Evolutionary conservation across 2,888 invertebrate species (phyloP).

Genomic region (Nomada fabriciana): DNA sequence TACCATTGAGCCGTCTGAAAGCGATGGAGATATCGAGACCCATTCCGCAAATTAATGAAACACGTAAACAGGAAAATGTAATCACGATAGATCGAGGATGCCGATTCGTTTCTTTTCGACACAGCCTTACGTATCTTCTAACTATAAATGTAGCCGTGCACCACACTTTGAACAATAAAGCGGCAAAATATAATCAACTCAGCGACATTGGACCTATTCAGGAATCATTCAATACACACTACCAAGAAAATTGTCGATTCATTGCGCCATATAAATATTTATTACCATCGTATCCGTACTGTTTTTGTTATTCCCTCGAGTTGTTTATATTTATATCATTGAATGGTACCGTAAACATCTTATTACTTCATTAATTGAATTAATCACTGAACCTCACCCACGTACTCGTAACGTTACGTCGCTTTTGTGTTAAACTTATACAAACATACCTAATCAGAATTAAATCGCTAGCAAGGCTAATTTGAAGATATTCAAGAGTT

Average conservation of each 20-base stretch:
- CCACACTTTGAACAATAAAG: neutral
- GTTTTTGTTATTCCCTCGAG: slow-evolving; percentile 61
- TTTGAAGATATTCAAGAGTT: too few species aligned
- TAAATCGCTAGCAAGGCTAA: too few species aligned
- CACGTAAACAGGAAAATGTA: slow-evolving; percentile 17
- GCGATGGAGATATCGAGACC: slow-evolving; percentile 66
- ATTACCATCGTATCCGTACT: slow-evolving; percentile 40
- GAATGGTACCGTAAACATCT: too few species aligned
- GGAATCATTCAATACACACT: slow-evolving; percentile 9
- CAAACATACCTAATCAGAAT: too few species aligned
- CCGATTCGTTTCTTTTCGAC: neutral
- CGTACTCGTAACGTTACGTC: too few species aligned
- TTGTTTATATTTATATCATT: too few species aligned
- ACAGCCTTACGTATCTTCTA: neutral
- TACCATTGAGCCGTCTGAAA: slow-evolving; percentile 61
- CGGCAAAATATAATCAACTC: slow-evolving; percentile 5
- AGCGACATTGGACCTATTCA: neutral
- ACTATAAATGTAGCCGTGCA: too few species aligned
- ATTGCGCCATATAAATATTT: slow-evolving; percentile 71
- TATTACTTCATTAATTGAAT: too few species aligned
- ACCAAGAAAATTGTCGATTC: slow-evolving; percentile 69
- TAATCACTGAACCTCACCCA: too few species aligned
- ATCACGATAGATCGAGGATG: slow-evolving; percentile 10
- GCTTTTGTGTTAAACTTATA: too few species aligned
- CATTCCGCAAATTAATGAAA: slow-evolving; percentile 58